Evolutionary conservation across 2,888 invertebrate genomes (phyloP).

Genomic region (Colletes collaris): DNA sequence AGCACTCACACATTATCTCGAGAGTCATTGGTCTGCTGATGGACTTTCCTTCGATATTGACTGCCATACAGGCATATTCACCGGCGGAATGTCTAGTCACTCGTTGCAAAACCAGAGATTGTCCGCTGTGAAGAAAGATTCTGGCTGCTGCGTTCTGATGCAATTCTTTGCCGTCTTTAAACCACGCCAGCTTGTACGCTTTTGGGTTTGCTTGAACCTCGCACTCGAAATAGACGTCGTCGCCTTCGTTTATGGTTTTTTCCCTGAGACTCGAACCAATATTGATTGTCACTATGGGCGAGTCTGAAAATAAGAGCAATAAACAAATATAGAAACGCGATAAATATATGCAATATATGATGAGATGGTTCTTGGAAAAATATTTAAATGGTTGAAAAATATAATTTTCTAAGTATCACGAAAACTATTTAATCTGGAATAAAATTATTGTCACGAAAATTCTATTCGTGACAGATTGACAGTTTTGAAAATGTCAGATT

Average conservation of each 20-base stretch:
- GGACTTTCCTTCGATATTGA: slow-evolving; percentile 93
- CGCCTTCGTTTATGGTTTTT: slow-evolving; percentile 94
- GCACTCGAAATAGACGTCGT: slow-evolving; percentile 95
- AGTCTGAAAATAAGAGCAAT: slow-evolving; percentile 85
- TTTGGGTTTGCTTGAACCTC: slow-evolving; percentile 93
- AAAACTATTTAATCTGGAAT: too few relatives aligned
- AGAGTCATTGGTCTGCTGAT: slow-evolving; percentile 74
- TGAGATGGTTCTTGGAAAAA: too few relatives aligned
- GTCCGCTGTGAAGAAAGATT: slow-evolving; percentile 92
- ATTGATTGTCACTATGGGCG: slow-evolving; percentile 91
- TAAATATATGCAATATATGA: neutral
- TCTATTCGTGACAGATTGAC: too few relatives aligned
- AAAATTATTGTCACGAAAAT: too few relatives aligned
- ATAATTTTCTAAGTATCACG: too few relatives aligned
- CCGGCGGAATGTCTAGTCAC: slow-evolving; percentile 93
- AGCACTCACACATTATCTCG: slow-evolving; percentile 78
- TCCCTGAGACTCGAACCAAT: slow-evolving; percentile 93
- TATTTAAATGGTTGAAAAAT: too few relatives aligned
- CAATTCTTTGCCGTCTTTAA: slow-evolving; percentile 92
- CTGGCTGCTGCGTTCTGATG: slow-evolving; percentile 92
- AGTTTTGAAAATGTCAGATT: too few relatives aligned
- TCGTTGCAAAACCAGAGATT: slow-evolving; percentile 92
- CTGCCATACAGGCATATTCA: slow-evolving; percentile 94
- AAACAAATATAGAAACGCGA: neutral
- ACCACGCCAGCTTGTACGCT: slow-evolving; percentile 93